Evolutionary conservation across 2,113 vertebrate genomes (phyloP), one percentile per base, ranked within the genome.

Genomic region (Megatriorchis doriae): DNA sequence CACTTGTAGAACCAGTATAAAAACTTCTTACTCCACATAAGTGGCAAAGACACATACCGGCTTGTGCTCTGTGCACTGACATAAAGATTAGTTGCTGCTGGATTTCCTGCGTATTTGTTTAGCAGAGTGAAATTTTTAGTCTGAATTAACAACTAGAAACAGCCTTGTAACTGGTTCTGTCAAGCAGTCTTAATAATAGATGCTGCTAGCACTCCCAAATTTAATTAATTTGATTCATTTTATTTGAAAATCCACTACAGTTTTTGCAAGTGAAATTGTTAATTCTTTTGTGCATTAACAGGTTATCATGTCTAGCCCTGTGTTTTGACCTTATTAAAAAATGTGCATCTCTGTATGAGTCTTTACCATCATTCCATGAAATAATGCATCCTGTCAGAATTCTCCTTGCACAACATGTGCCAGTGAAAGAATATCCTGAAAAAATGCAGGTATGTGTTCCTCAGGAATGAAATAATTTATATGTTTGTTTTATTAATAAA

Each of bases 241-340:
- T 79, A 36, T 68, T 70, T 91, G 40, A 87, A 91, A 81, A 63
- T 58, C 17, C 13, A 36, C 10, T 48, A 32, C 21, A 38, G 12
- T 25, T 75, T 75, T 90, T 85, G 31, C 47, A 82, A 53, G 2
- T 59, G 10, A 84, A 52, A 40, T 59, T 65, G 23, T 58, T 77
- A 8, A 32, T 56, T 32, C 8, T 62, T 88, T n/a, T 81, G 11
- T 66, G 16, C 16, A 3, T 75, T 80, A 61, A 36, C 97, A 99
- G 99, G 96, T 96, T 99, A 71, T 98, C 97, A 0, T 99, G 99
- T 86, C 45, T 99, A 72, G 98, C 98, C 1, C 86, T 98, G 18
- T 98, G 99, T 90, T 97, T 99, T 94, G 98, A 98, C 73, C 96
- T 99, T 88, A 93, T 99, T 91, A 98, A 98, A 96, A 98, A 88